Evolutionary conservation across 2,797 vertebrate genomes (phyloP).

Genomic region (Cossypha niveicapilla): DNA sequence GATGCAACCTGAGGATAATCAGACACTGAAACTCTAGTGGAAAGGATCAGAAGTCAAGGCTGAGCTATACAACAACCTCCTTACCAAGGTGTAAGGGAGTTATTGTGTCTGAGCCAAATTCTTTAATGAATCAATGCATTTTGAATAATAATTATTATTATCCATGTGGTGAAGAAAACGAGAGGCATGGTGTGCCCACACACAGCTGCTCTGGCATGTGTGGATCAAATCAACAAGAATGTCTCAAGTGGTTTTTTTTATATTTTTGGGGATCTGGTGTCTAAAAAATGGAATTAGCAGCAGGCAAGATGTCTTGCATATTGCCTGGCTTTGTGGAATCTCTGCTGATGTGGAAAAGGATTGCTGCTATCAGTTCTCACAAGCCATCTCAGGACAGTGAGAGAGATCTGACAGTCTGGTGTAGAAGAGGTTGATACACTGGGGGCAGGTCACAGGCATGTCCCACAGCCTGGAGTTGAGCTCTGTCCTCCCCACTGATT

Average conservation of each 20-base stretch:
- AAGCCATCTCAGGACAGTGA: background rate
- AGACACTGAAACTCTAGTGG: background rate
- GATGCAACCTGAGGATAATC: background rate
- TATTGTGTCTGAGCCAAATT: background rate
- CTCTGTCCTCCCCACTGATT: background rate
- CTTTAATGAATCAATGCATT: background rate
- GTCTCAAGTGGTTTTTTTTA: background rate
- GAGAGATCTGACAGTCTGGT: accelerated
- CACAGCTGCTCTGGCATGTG: background rate
- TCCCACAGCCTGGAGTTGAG: background rate
- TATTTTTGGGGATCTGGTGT: background rate
- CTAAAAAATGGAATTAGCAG: background rate
- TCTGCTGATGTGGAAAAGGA: background rate
- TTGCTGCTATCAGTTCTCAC: background rate
- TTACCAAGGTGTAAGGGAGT: background rate
- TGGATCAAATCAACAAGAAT: background rate
- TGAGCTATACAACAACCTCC: background rate
- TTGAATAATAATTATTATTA: constrained; percentile 33
- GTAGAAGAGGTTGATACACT: background rate
- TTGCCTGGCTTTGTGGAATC: background rate
- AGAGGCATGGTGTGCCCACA: background rate
- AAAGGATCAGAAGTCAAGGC: background rate
- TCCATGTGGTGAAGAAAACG: background rate
- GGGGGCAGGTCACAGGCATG: background rate
- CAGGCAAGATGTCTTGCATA: background rate